phyloP scores from a whole-genome alignment of 2,888 invertebrate species.

The Saturnia japonica region DNA sequence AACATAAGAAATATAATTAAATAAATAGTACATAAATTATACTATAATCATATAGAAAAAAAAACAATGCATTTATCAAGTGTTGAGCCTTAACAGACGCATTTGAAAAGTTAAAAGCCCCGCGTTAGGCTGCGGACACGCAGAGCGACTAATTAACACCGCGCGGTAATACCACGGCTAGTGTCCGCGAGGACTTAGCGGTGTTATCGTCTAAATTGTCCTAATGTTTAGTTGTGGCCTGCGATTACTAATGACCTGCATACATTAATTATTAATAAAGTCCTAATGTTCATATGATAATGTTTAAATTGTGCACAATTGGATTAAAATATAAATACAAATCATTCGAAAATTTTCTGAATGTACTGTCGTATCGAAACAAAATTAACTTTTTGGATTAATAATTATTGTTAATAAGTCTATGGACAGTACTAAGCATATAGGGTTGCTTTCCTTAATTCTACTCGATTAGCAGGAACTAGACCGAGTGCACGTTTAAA shows the following conservation, averaged over 20 bases:
- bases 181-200: conserved; percentile 73
- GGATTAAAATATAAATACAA: neutral
- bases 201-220: conserved; percentile 77
- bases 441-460: neutral
- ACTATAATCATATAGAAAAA: neutral
- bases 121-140: conserved; percentile 60
- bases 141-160: conserved; percentile 69
- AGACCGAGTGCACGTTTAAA: too few relatives aligned
- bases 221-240: conserved; percentile 75
- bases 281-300: neutral
- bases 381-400: neutral
- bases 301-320: neutral
- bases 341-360: neutral
- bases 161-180: conserved; percentile 58
- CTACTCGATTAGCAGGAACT: neutral
- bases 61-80: conserved; percentile 3
- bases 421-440: neutral
- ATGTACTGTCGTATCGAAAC: neutral
- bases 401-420: neutral
- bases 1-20: too few relatives aligned
- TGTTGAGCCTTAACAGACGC: conserved; percentile 47
- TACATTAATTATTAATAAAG: conserved; percentile 44
- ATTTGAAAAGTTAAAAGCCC: conserved; percentile 79
- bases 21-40: too few relatives aligned
- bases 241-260: conserved; percentile 25